Evolutionary conservation across 1,140 invertebrate species (phyloP), one percentile per base, ranked within the genome.

Genomic region (Ectropis grisescens): DNA sequence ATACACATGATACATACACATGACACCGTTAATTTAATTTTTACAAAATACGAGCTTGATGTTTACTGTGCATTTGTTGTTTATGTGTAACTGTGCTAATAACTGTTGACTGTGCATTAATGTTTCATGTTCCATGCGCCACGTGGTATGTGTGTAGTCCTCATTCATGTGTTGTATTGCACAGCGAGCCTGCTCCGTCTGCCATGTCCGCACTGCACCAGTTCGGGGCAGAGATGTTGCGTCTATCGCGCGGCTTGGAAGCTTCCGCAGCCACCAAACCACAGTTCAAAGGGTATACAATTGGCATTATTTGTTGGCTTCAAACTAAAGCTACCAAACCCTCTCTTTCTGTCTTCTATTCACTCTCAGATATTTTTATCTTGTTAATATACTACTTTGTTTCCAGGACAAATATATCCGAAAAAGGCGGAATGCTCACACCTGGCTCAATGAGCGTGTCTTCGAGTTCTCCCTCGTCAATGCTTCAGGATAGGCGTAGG

Each of bases 201-300:
- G 89, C 91, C 29, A 90, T 93, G 86, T 90, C 90, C 8, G 91
- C 91, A 16, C 81, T 93, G 44, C 91, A 92, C 65, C 90, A 91
- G 54, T 93, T 93, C 48, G 91, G 91, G 11, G 89, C 90, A 2
- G 91, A 93, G 80, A 92, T 93, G 90, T 82, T 93, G 31, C 89
- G 91, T 47, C 81, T 93, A 1, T 92, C 91, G 1, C 84, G 90
- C 28, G 91, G 91, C 24, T 80, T 93, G 31, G 90, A 92, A 74
- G 82, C 84, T 49, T 84, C 85, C 23, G 84, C 60, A 61, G 76
- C 44, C 41, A 58, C 56, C 47, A 71, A 75, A 61, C 60, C 69
- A 47, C 52, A 71, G 32, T 60, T 56, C 57, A 59, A 49, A 75
- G 72, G 75, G 71, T 78, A 76, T 43, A 30, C 25, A 52, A 64